phyloP scores from a whole-genome alignment of 2,113 vertebrate species.

The Muntiacus muntjak region DNA sequence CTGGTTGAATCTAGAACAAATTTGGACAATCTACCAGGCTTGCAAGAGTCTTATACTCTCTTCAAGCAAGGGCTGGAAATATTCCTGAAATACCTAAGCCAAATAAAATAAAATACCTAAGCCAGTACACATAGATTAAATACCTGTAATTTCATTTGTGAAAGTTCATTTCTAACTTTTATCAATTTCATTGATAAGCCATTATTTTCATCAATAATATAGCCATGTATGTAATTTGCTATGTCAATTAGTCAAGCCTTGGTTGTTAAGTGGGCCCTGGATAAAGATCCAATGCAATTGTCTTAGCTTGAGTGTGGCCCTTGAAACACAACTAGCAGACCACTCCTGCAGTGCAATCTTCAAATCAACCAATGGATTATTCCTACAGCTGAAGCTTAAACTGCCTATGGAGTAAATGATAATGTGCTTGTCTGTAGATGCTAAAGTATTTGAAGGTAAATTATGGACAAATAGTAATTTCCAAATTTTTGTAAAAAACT shows the following conservation, averaged over 20 bases:
- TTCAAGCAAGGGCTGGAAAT: not conserved
- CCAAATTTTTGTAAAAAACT: not conserved
- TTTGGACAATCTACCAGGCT: not conserved
- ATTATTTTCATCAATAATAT: not conserved
- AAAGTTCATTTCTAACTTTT: not conserved
- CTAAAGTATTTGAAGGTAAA: not conserved
- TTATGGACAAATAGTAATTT: not conserved
- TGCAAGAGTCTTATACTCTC: not conserved
- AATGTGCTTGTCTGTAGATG: not conserved
- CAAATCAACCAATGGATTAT: not conserved
- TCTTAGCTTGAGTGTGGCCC: not conserved
- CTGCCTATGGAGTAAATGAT: not conserved
- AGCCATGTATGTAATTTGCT: not conserved
- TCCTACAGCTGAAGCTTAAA: not conserved
- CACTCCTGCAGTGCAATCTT: not conserved
- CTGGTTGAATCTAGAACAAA: not conserved
- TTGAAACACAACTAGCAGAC: not conserved
- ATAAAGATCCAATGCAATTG: not conserved
- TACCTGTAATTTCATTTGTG: not conserved
- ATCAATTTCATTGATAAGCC: not conserved
- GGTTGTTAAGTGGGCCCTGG: not conserved
- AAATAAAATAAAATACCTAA: not conserved
- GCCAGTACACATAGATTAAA: not conserved
- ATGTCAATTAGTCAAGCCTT: not conserved
- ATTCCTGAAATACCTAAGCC: not conserved